A percentile compares a stretch with the other conserved stretches of the same genome.
Evolutionary conservation across 2,113 vertebrate species (phyloP).

Genomic region (Cynocephalus volans): DNA sequence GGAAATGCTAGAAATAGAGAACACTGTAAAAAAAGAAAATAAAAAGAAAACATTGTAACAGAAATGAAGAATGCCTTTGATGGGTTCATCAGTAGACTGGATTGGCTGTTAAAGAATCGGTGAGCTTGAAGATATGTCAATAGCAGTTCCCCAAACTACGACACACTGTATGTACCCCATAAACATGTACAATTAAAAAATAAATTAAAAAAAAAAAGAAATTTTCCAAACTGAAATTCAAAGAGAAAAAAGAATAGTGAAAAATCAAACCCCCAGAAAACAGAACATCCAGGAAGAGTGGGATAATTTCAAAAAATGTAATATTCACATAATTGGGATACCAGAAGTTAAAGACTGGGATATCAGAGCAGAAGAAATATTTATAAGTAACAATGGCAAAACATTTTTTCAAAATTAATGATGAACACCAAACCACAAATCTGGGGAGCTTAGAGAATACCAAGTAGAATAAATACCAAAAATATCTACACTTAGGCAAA

Average conservation of each 20-base stretch:
- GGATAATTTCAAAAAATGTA: neutral
- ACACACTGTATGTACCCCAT: no score
- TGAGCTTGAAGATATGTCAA: neutral
- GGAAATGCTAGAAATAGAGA: neutral
- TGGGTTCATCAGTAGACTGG: neutral
- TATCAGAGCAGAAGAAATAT: neutral
- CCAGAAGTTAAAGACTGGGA: neutral
- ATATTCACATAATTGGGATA: neutral
- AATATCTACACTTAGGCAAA: neutral
- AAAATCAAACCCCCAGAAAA: neutral
- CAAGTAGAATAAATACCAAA: neutral
- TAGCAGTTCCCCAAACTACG: neutral
- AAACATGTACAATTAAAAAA: no score
- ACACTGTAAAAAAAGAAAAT: no score
- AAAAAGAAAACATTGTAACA: neutral
- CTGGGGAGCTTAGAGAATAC: neutral
- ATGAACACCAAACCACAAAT: neutral
- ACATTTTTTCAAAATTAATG: neutral
- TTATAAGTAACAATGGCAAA: neutral
- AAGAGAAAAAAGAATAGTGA: neutral
- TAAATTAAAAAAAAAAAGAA: neutral
- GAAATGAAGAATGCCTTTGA: neutral
- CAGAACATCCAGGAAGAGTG: neutral
- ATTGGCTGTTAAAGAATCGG: neutral
- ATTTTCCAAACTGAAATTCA: neutral